Evolutionary conservation across 1,140 invertebrate genomes (phyloP).

Genomic region (Aplysia californica): DNA sequence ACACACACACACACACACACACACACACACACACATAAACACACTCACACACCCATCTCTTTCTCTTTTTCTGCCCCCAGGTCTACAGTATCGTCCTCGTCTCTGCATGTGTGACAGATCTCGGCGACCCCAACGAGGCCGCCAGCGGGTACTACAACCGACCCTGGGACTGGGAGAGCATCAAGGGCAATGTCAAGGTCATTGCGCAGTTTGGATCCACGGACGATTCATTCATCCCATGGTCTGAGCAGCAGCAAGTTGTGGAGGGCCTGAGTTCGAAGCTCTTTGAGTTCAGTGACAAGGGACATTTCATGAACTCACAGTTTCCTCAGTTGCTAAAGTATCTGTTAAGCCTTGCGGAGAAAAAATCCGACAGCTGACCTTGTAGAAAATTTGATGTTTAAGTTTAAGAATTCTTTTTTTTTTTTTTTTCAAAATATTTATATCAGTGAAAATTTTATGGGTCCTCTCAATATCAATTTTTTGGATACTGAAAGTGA

Average conservation of each 20-base stretch:
- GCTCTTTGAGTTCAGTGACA: slow-evolving; percentile 48
- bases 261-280: slow-evolving; percentile 45
- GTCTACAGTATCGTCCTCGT: slow-evolving; percentile 60
- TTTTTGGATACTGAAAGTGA: too few species aligned
- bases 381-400: too few species aligned
- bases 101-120: slow-evolving; percentile 57
- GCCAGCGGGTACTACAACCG: slow-evolving; percentile 60
- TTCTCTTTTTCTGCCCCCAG: slow-evolving; percentile 6
- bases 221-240: slow-evolving; percentile 61
- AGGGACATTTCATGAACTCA: slow-evolving; percentile 59
- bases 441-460: too few species aligned
- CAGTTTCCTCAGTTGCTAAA: slow-evolving; percentile 55
- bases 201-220: slow-evolving; percentile 62
- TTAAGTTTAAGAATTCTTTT: too few species aligned
- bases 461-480: too few species aligned
- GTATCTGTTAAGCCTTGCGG: slow-evolving; percentile 31
- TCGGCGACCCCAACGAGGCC: slow-evolving; percentile 54
- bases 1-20: neutral
- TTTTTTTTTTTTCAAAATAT: too few species aligned
- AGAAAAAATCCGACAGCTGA: too few species aligned
- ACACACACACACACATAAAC: neutral
- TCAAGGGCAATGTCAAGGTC: slow-evolving; percentile 45
- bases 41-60: neutral
- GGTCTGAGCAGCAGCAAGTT: slow-evolving; percentile 55
- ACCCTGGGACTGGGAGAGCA: slow-evolving; percentile 60